Conservation (phyloP, 2,797 vertebrate species). For the Xenentodon cancila region DNA sequence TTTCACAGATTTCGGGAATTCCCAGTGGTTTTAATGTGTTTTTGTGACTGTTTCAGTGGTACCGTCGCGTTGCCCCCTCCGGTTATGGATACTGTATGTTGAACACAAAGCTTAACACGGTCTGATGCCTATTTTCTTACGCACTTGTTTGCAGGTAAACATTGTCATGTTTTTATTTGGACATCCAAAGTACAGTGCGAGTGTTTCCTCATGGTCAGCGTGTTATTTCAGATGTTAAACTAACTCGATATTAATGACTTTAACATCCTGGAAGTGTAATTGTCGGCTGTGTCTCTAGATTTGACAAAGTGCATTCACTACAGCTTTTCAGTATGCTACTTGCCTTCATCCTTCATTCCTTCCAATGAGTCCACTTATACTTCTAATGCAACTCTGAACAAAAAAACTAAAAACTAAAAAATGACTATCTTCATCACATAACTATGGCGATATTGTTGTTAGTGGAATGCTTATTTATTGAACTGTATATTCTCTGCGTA, state of each 20-base stretch:
- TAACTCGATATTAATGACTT: constrained; percentile 78
- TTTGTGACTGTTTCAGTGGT: constrained; percentile 59
- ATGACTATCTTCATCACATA: constrained; percentile 70
- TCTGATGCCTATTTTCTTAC: constrained; percentile 53
- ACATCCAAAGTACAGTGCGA: constrained; percentile 42
- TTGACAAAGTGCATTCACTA: constrained; percentile 64
- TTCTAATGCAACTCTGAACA: constrained; percentile 70
- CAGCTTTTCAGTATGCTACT: constrained; percentile 67
- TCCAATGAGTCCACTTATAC: constrained; percentile 60
- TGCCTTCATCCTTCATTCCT: constrained; percentile 77
- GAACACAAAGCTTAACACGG: constrained; percentile 55
- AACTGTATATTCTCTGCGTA: constrained; percentile 77
- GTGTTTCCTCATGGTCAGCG: constrained; percentile 58
- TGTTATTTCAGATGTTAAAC: constrained; percentile 64
- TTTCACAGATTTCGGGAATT: constrained; percentile 31
- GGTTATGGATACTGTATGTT: constrained; percentile 51
- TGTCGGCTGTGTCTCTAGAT: constrained; percentile 69
- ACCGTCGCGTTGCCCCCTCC: constrained; percentile 43
- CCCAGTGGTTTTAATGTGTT: constrained; percentile 52
- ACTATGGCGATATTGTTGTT: constrained; percentile 80
- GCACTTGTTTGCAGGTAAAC: constrained; percentile 52
- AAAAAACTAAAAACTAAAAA: constrained; percentile 36
- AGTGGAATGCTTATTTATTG: constrained; percentile 88
- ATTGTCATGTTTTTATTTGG: constrained; percentile 48
- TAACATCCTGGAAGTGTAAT: constrained; percentile 72